Conservation (phyloP, 2,797 vertebrate species). For the Varecia variegata region DNA sequence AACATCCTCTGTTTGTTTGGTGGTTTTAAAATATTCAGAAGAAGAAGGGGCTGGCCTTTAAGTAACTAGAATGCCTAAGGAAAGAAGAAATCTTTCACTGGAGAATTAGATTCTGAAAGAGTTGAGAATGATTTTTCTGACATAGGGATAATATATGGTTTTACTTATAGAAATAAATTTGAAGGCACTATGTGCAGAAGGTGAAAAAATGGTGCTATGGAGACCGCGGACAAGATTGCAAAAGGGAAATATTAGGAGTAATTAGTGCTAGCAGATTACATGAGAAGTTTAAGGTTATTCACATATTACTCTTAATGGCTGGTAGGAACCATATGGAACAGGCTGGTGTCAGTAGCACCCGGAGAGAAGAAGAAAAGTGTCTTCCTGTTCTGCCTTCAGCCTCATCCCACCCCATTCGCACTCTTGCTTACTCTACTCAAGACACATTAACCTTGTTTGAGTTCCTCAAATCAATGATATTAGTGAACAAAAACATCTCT, state of each 20-base stretch:
- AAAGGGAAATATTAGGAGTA: not conserved
- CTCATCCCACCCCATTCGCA: not conserved
- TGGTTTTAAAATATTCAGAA: slow-evolving; percentile 1
- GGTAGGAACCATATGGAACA: not conserved
- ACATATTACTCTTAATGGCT: not conserved
- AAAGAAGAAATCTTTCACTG: not conserved
- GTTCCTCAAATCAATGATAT: not conserved
- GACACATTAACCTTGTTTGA: not conserved
- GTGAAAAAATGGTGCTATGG: not conserved
- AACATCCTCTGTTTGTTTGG: not conserved
- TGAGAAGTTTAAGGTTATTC: not conserved
- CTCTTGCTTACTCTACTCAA: not conserved
- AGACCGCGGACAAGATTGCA: not conserved
- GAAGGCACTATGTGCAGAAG: not conserved
- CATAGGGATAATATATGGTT: not conserved
- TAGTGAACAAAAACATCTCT: not conserved
- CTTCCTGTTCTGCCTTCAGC: not conserved
- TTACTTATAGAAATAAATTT: not conserved
- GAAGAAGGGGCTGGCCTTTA: not conserved
- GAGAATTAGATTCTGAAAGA: not conserved
- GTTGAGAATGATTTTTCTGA: not conserved
- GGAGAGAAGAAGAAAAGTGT: not conserved
- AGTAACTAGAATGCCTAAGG: not conserved
- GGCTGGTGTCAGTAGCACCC: not conserved
- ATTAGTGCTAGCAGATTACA: not conserved